A percentile compares a stretch with the other conserved stretches of the same genome.
These are phyloP conservation scores for Xestobium rufovillosum DNA, from an alignment of 2,888 invertebrate species.

Conservation along the genomic window DNA sequence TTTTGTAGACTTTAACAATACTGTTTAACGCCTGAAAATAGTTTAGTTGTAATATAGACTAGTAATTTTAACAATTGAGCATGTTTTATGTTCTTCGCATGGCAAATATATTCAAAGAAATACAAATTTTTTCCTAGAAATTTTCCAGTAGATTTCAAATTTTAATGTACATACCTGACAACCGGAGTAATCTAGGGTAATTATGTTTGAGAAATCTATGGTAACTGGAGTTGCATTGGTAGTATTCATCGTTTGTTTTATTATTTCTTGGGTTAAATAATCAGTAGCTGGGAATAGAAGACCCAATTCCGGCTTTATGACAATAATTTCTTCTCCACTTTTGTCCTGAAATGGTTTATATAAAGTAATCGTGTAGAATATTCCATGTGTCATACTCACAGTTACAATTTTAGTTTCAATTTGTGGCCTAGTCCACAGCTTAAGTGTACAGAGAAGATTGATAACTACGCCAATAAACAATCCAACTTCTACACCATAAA, in stretches of 20 bases:
- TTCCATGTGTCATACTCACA: too few species aligned
- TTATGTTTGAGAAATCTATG: conserved; percentile 58
- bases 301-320: conserved; percentile 57
- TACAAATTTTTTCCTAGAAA: too few species aligned
- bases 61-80: too few species aligned
- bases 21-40: conserved; percentile 52
- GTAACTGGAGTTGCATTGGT: conserved; percentile 48
- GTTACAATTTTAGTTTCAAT: too few species aligned
- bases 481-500: conserved; percentile 70
- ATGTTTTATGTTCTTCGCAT: too few species aligned
- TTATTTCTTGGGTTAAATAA: conserved; percentile 51
- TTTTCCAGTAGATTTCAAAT: too few species aligned
- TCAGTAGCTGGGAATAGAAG: conserved; percentile 66
- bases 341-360: conserved; percentile 36
- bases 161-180: too few species aligned
- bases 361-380: conserved; percentile 4
- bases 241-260: conserved; percentile 41
- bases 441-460: conserved; percentile 57
- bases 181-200: conserved; percentile 61
- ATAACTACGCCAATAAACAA: conserved; percentile 63
- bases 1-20: conserved; percentile 49
- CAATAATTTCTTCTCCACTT: conserved; percentile 47
- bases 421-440: conserved; percentile 59
- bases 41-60: too few species aligned
- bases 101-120: neutral